These are phyloP conservation scores for Pseudochirops corinnae DNA, from an alignment of 2,797 vertebrate genomes.

Conservation along the genomic window DNA sequence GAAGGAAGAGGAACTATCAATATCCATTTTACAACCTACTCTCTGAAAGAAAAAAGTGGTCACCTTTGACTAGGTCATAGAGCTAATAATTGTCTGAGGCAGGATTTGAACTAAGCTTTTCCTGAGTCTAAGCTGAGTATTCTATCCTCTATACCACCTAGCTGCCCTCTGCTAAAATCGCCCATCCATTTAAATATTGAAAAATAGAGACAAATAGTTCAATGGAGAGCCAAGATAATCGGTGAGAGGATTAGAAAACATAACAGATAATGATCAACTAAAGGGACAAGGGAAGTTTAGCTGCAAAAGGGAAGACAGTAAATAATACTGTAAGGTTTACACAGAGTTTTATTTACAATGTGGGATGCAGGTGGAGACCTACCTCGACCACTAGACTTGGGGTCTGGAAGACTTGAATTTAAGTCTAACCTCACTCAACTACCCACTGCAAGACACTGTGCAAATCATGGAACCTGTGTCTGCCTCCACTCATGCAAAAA, in stretches of 20 bases:
- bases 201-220: background rate
- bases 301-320: background rate
- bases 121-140: background rate
- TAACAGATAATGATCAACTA: background rate
- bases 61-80: background rate
- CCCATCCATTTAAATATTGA: background rate
- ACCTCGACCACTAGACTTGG: background rate
- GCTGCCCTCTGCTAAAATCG: background rate
- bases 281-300: background rate
- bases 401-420: background rate
- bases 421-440: background rate
- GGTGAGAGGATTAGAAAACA: background rate
- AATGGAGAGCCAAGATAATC: background rate
- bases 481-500: background rate
- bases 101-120: background rate
- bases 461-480: background rate
- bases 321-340: background rate
- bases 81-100: background rate
- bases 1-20: no score
- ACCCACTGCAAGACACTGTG: background rate
- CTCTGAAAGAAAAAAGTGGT: no score
- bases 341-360: background rate
- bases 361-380: background rate
- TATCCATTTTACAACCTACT: no score
- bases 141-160: background rate